Conservation (phyloP, 1,140 invertebrate genomes). For the Leptopilina boulardi region DNA sequence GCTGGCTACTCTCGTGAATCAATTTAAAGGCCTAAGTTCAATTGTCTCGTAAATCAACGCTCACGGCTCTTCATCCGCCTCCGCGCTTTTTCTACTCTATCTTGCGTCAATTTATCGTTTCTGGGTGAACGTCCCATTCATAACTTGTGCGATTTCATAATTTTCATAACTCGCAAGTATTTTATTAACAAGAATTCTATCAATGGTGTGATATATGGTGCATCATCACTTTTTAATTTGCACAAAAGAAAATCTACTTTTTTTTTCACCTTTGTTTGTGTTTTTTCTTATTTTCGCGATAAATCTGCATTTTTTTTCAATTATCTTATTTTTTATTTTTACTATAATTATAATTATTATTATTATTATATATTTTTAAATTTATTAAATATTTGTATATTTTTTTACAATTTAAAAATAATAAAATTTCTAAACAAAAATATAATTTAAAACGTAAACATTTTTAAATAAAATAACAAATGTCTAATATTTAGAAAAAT, state of each 20-base stretch:
- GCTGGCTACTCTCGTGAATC: conserved; percentile 33
- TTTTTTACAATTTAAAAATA: no score
- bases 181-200: conserved; percentile 32
- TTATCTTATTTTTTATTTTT: no score
- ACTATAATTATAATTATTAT: no score
- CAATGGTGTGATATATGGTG: conserved; percentile 18
- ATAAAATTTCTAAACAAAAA: no score
- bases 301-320: no score
- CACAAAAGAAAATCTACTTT: neutral
- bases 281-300: no score
- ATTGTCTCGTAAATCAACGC: conserved; percentile 43
- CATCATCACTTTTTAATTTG: no score
- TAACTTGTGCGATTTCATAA: conserved; percentile 31
- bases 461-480: no score
- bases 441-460: no score
- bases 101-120: conserved; percentile 30
- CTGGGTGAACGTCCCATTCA: conserved; percentile 30
- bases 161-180: conserved; percentile 31
- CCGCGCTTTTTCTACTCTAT: conserved; percentile 12
- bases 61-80: conserved; percentile 33
- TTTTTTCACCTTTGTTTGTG: neutral
- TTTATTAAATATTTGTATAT: no score
- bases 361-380: no score
- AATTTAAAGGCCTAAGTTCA: conserved; percentile 51
- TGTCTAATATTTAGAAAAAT: no score